Evolutionary conservation across 1,140 invertebrate species (phyloP).

Genomic region (Pemphigus obesinymphae): DNA sequence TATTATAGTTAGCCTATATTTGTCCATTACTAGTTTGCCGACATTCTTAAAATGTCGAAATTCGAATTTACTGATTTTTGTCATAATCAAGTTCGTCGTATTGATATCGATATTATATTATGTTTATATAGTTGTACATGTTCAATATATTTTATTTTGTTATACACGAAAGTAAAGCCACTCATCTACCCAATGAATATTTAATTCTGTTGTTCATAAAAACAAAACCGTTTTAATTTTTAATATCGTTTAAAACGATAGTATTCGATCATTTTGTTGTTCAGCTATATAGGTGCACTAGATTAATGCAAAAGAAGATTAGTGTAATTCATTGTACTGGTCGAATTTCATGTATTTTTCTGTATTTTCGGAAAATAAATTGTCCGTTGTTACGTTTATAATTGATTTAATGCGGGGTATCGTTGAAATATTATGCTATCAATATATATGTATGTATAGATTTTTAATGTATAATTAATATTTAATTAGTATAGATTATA

Average conservation of each 20-base stretch:
- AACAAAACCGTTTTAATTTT: not conserved
- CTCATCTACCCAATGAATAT: not conserved
- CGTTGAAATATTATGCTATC: not conserved
- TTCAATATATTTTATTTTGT: not conserved
- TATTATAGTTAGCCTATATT: not conserved
- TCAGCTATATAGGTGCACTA: not conserved
- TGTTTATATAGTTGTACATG: not conserved
- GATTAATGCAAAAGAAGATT: not conserved
- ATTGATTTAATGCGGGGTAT: not conserved
- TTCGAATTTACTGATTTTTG: not conserved
- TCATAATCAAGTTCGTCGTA: no score
- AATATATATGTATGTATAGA: not conserved
- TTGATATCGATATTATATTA: no score
- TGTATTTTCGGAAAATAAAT: not conserved
- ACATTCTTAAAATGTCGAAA: conserved; percentile 19
- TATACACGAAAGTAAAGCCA: not conserved
- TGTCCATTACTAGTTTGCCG: not conserved
- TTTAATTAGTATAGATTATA: not conserved
- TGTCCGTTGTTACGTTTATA: not conserved
- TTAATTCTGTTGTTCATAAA: not conserved
- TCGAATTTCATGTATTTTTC: not conserved
- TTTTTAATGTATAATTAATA: conserved; percentile 10
- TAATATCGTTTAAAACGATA: not conserved
- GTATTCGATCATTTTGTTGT: not conserved
- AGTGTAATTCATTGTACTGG: not conserved